phyloP scores from a whole-genome alignment of 2,797 vertebrate species.

The Amazona finschi region DNA sequence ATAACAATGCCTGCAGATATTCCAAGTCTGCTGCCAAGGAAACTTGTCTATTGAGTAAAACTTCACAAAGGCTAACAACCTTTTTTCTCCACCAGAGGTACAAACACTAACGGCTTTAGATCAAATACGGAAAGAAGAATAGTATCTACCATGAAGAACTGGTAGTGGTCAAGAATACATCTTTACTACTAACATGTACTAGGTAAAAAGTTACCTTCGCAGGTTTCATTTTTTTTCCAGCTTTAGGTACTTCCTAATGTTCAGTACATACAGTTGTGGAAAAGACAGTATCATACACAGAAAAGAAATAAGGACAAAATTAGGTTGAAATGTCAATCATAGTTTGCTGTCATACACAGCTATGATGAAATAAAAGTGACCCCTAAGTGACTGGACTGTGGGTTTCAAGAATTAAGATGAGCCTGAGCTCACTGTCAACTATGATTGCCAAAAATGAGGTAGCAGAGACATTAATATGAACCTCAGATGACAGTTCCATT shows the following conservation, averaged over 20 bases:
- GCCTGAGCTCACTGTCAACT: not conserved
- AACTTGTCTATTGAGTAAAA: not conserved
- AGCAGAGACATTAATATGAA: not conserved
- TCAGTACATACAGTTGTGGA: not conserved
- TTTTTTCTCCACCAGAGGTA: not conserved
- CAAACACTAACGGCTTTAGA: not conserved
- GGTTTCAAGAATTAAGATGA: not conserved
- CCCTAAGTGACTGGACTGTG: not conserved
- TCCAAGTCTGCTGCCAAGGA: not conserved
- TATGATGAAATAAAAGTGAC: not conserved
- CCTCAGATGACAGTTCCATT: conserved; percentile 15
- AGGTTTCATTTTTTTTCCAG: not conserved
- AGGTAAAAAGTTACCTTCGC: not conserved
- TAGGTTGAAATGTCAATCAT: not conserved
- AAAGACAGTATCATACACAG: not conserved
- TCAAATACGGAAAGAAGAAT: not conserved
- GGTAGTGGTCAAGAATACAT: not conserved
- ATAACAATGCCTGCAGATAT: not conserved
- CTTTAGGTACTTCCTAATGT: not conserved
- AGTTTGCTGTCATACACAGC: not conserved
- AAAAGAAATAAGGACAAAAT: not conserved
- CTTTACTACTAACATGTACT: not conserved
- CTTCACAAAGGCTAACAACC: not conserved
- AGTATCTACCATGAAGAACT: not conserved
- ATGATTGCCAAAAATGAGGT: conserved; percentile 6